Base-by-base conservation (phyloP, 1,140 invertebrate genomes). In the Drosophila bipectinata region DNA sequence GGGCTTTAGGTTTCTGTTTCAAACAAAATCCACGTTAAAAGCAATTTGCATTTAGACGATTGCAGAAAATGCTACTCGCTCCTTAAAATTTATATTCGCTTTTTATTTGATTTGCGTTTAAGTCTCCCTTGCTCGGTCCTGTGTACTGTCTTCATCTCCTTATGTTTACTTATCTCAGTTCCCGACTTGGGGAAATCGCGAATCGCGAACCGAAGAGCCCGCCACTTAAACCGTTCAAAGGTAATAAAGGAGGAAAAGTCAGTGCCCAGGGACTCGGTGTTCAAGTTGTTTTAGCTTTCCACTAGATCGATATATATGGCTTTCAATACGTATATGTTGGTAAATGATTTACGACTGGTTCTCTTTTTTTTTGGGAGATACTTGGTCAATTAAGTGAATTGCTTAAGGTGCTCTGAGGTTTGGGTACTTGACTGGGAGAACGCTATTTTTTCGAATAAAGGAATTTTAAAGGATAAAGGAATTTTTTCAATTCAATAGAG, bases 21-120 rank as follows among this genome's bases (percentile, higher is more conserved):
- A 54, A 59, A 18, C 37, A 63, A 73, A 75, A 73, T 75, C 72
- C 60, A 58, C 57, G 75, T 63, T 71, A 57, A 82, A 78, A 82
- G 75, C 64, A 68, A 82, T 83, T 83, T 83, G 48, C 79, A 82
- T 83, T 57, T 34, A 53, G 56, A 58, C 57, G 59, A 77, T 58
- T 61, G 49, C 37, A 39, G 61, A 77, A 32, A 32, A 14, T 15
- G 37, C 61, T 44, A 49, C 41, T 72, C 64, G 67, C 67, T 69
- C 54, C 73, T 57, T 67, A 74, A 63, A 63, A 77, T 85, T 80
- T 85, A 84, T 77, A 77, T 74, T 84, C 56, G 64, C 57, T 51
- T 85, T 85, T 80, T 80, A 85, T 77, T 85, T 85, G 63, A 73
- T 84, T 85, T 77, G 60, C 60, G 72, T 47, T 68, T 48, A 62